phyloP scores from a whole-genome alignment of 2,888 invertebrate species.

The Andrena dorsata region DNA sequence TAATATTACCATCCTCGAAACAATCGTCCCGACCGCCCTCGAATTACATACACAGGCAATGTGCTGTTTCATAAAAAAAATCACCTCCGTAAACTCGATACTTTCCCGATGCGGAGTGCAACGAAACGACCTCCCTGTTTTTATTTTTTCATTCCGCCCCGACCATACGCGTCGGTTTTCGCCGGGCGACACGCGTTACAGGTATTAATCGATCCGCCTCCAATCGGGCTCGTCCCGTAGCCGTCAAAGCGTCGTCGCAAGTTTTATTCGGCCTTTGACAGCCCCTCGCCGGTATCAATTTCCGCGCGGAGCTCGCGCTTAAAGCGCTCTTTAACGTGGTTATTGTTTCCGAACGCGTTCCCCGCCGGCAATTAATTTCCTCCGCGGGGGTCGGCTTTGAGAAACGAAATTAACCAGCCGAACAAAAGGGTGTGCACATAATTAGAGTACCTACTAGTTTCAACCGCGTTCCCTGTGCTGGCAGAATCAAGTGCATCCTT shows the following conservation, averaged over 20 bases:
- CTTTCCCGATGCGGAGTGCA: background rate
- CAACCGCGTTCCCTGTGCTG: conserved; percentile 4
- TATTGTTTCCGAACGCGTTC: conserved; percentile 32
- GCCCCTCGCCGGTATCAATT: conserved; percentile 8
- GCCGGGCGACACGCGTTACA: conserved; percentile 13
- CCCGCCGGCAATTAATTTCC: conserved; percentile 34
- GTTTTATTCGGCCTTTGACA: conserved; percentile 43
- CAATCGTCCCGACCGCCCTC: background rate
- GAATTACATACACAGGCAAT: background rate
- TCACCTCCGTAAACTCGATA: background rate
- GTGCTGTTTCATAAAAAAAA: background rate
- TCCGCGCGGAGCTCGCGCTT: conserved; percentile 1
- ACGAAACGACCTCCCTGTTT: background rate
- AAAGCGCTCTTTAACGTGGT: conserved; percentile 25
- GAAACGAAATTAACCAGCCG: conserved; percentile 40
- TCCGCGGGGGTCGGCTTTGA: conserved; percentile 31
- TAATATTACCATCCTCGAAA: too few relatives aligned
- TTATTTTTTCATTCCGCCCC: conserved; percentile 6
- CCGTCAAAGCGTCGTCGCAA: conserved; percentile 20
- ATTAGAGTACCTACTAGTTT: conserved; percentile 29
- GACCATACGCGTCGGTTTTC: conserved; percentile 20
- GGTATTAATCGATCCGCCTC: conserved; percentile 29
- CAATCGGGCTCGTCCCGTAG: background rate
- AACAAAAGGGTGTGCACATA: conserved; percentile 40
- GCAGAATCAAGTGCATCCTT: conserved; percentile 14